Conservation (phyloP, 2,888 invertebrate species). For the Ceratothoa steindachneri region DNA sequence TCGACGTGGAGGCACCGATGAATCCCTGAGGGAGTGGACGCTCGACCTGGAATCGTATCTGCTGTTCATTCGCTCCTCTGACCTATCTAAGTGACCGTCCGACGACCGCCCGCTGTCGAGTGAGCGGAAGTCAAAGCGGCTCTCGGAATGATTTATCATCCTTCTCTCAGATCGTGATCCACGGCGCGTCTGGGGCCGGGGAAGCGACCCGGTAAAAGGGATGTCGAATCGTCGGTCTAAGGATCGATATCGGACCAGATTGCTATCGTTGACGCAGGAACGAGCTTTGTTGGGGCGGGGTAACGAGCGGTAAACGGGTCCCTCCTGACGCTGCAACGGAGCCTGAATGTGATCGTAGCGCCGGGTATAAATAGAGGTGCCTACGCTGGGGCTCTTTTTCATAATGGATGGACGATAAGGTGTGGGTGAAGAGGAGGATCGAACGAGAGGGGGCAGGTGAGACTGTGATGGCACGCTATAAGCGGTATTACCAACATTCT, state of each 20-base stretch:
- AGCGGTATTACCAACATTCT: not conserved
- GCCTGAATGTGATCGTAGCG: slow-evolving; percentile 24
- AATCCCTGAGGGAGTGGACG: not conserved
- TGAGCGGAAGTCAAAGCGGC: not conserved
- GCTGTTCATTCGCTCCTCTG: not conserved
- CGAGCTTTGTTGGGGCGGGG: slow-evolving; percentile 31
- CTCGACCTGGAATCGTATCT: slow-evolving; percentile 1
- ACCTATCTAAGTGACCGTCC: not conserved
- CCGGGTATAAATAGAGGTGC: slow-evolving; percentile 32
- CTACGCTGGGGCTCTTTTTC: slow-evolving; percentile 43
- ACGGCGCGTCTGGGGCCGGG: slow-evolving; percentile 22
- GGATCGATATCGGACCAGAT: slow-evolving; percentile 37
- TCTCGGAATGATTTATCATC: not conserved
- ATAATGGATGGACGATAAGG: slow-evolving; percentile 33
- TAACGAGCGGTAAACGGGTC: slow-evolving; percentile 36
- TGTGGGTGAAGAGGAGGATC: not conserved
- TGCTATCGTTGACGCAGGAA: slow-evolving; percentile 21
- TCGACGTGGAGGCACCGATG: slow-evolving; percentile 21
- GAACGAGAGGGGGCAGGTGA: slow-evolving; percentile 9
- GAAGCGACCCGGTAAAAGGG: slow-evolving; percentile 43
- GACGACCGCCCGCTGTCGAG: not conserved
- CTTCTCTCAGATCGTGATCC: slow-evolving; percentile 9
- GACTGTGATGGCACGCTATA: too few relatives aligned
- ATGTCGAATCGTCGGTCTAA: slow-evolving; percentile 42
- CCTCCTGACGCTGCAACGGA: slow-evolving; percentile 17